Conservation (phyloP, 2,113 vertebrate genomes). For the Peromyscus polionotus region DNA sequence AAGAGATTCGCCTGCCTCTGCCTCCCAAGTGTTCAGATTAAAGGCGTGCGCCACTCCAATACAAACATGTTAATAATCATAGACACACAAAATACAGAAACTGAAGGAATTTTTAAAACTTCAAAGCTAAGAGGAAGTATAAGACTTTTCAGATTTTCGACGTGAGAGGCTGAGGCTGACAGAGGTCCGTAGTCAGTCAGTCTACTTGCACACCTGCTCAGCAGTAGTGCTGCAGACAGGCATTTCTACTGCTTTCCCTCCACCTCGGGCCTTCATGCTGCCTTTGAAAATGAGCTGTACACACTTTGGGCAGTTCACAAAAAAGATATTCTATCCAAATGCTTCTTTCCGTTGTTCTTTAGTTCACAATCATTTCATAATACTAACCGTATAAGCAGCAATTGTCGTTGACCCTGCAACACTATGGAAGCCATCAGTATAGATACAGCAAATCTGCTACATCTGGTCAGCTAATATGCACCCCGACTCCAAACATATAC, state of each 20-base stretch:
- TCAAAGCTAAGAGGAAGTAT: neutral
- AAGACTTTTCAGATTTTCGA: neutral
- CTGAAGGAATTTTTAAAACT: neutral
- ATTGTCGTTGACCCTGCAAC: neutral
- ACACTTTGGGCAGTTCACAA: neutral
- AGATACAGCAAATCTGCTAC: neutral
- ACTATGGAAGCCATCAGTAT: constrained; percentile 10
- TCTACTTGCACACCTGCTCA: too few relatives aligned
- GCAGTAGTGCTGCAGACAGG: neutral
- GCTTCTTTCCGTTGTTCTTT: neutral
- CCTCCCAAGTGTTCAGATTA: neutral
- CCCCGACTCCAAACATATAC: neutral
- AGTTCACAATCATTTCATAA: constrained; percentile 22
- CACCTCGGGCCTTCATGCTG: neutral
- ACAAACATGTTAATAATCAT: neutral
- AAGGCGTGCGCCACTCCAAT: neutral
- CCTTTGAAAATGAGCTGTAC: neutral
- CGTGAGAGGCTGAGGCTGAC: neutral
- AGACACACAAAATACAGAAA: neutral
- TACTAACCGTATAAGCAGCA: neutral
- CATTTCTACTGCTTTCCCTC: neutral
- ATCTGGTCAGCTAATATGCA: neutral
- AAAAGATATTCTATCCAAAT: neutral
- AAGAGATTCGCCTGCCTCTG: neutral
- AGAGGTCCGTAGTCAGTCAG: neutral